Evolutionary conservation across 1,140 invertebrate species (phyloP), one percentile per base, ranked within the genome.

Genomic region (Pseudomyrmex gracilis): DNA sequence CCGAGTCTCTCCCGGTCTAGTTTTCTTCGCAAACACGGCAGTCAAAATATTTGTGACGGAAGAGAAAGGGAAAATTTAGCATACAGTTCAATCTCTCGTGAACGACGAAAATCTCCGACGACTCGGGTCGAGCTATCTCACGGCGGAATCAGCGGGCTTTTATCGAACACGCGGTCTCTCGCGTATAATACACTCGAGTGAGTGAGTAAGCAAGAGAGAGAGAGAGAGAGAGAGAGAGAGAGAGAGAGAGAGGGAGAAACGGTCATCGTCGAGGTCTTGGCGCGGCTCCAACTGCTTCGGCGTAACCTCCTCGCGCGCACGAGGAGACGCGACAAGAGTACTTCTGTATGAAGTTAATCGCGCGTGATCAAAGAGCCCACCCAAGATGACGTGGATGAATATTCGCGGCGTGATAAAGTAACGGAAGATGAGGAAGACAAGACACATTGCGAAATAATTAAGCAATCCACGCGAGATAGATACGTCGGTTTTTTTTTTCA

Each of bases 91-190:
- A 80, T 71, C 43, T 80, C 15, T 57, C 20, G 15, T 20, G 3
- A 80, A 80, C 45, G 8, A 34, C 34, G 17, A 70, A 70, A 34
- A 58, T 58, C 45, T 8, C 43, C 2, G 5, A 47, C 73, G 34
- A 73, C n/a, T 43, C 71, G 17, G 47, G 43, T 61, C 34, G 87
- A 88, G 86, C 86, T 91, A 90, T 90, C 91, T 85, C 67, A 73
- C 76, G 73, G 82, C 85, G 64, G 78, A 85, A 80, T 80, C 85
- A 77, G 90, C 90, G 89, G 91, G 73, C 90, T 89, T 88, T 92
- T 92, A 92, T 91, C 87, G 88, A 92, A 88, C 76, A 34, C 80
- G 74, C 87, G 63, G 68, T 82, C 53, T 64, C 49, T 70, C 57
- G 49, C 34, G 4, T 34, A 34, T 34, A 34, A 34, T 24, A 78